Conservation (phyloP, 1,140 invertebrate species). For the Aleiodes sp. region DNA sequence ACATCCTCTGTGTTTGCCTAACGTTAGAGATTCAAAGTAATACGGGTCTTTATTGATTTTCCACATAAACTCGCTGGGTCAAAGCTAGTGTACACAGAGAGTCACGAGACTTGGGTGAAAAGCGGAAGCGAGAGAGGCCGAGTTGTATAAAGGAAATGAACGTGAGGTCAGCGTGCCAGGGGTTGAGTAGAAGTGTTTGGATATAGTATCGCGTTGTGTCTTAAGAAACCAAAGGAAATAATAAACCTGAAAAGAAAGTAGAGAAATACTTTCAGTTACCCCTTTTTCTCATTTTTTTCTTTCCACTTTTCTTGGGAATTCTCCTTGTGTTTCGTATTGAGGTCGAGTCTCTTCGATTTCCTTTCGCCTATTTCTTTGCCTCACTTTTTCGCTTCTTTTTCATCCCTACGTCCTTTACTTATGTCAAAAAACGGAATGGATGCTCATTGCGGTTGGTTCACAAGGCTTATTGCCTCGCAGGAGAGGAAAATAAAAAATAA, state of each 20-base stretch:
- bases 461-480: neutral
- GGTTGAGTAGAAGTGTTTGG: neutral
- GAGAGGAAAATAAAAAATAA: neutral
- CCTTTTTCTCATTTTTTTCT: neutral
- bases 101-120: conserved; percentile 1
- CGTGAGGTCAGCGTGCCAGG: neutral
- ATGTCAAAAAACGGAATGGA: neutral
- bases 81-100: conserved; percentile 9
- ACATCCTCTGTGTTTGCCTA: neutral
- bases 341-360: neutral
- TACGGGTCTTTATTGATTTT: conserved; percentile 23
- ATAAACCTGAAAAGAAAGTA: conserved; percentile 1
- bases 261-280: neutral
- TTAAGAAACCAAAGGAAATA: neutral
- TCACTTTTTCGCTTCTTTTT: too few relatives aligned
- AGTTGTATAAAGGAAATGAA: neutral
- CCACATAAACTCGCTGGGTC: conserved; percentile 9
- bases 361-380: neutral
- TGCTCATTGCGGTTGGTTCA: neutral
- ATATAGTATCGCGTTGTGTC: neutral
- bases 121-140: neutral
- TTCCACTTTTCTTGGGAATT: neutral
- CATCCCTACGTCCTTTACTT: neutral
- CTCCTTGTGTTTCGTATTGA: neutral
- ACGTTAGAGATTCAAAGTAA: conserved; percentile 26